Evolutionary conservation across 2,888 invertebrate genomes (phyloP).

Genomic region (Charanyca ferruginea): DNA sequence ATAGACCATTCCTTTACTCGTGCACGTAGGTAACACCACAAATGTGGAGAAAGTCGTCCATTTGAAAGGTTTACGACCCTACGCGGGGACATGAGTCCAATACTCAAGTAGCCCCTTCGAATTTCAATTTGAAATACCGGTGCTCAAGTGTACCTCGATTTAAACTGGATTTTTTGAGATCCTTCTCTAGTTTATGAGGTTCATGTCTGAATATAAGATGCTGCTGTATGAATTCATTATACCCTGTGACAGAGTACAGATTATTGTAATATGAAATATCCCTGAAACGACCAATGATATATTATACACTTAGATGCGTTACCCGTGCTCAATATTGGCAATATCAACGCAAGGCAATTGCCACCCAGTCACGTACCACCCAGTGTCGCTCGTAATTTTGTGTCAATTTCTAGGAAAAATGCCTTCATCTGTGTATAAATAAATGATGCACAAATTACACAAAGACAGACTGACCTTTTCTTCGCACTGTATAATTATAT

Average conservation of each 20-base stretch:
- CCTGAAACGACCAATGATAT: too few relatives aligned
- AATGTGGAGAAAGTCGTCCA: constrained; percentile 25
- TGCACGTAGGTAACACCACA: constrained; percentile 20
- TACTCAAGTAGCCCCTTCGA: constrained; percentile 33
- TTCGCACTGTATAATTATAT: too few relatives aligned
- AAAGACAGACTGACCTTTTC: too few relatives aligned
- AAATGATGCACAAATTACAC: too few relatives aligned
- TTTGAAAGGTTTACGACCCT: constrained; percentile 43
- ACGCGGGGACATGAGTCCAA: constrained; percentile 33
- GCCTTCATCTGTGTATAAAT: too few relatives aligned
- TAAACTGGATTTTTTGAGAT: constrained; percentile 17
- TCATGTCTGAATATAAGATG: background rate
- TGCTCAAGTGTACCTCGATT: constrained; percentile 35
- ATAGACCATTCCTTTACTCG: background rate
- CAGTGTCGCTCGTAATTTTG: too few relatives aligned
- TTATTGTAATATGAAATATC: background rate
- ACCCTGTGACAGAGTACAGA: background rate
- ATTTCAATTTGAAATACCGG: constrained; percentile 49
- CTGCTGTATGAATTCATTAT: background rate
- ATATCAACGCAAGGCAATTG: too few relatives aligned
- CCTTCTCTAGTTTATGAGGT: constrained; percentile 19
- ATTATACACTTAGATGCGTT: too few relatives aligned
- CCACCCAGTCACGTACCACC: too few relatives aligned
- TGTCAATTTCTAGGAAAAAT: too few relatives aligned
- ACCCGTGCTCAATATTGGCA: too few relatives aligned